Percentiles rank a stretch among this genome's conserved stretches.
phyloP scores from a whole-genome alignment of 2,888 invertebrate genomes.

The Drosophila emarginata region DNA sequence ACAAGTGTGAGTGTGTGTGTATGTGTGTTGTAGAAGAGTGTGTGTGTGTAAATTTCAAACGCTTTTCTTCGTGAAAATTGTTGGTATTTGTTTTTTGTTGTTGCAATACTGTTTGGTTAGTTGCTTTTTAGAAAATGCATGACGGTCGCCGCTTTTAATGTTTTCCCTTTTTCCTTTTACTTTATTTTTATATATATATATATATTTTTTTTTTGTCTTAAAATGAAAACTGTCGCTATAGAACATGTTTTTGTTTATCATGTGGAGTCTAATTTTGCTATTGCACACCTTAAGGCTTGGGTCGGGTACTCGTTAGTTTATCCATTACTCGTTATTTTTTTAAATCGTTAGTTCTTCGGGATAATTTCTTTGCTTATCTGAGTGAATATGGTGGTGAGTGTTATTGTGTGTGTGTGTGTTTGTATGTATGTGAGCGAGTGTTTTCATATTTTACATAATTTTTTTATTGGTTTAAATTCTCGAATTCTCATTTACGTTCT shows the following conservation, averaged over 20 bases:
- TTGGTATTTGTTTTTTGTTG: constrained; percentile 37
- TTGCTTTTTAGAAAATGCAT: constrained; percentile 14
- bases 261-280: constrained; percentile 10
- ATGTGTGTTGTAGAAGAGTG: constrained; percentile 18
- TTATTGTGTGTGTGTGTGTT: constrained; percentile 20
- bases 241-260: constrained; percentile 8
- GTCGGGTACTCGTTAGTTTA: constrained; percentile 3
- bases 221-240: constrained; percentile 13
- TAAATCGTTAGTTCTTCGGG: not conserved
- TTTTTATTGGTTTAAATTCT: constrained; percentile 65
- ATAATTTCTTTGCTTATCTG: not conserved
- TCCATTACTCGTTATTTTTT: constrained; percentile 1
- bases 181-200: not conserved
- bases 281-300: constrained; percentile 29
- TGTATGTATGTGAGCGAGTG: constrained; percentile 17
- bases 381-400: constrained; percentile 14
- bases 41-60: not conserved
- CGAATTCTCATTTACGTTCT: constrained; percentile 54
- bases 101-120: constrained; percentile 57
- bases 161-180: constrained; percentile 5
- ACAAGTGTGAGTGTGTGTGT: constrained; percentile 34
- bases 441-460: constrained; percentile 64
- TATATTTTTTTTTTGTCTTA: constrained; percentile 10
- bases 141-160: not conserved
- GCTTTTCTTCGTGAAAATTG: constrained; percentile 21